These are phyloP conservation scores for Paracanthobrama guichenoti DNA, from an alignment of 2,113 vertebrate genomes.

Conservation along the genomic window DNA sequence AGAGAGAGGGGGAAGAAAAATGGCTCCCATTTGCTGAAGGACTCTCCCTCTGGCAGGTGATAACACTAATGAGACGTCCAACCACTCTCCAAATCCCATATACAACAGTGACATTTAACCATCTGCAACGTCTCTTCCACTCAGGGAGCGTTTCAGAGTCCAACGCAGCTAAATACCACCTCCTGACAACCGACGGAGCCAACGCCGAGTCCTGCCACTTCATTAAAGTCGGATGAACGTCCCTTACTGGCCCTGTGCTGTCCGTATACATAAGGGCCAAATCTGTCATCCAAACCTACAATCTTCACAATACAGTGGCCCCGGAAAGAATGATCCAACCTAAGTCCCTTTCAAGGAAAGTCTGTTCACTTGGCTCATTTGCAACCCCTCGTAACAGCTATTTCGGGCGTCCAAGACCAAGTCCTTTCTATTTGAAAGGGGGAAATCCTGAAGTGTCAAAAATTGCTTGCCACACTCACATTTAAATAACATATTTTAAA, in stretches of 20 bases:
- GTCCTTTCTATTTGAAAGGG: too few relatives aligned
- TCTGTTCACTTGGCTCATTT: too few relatives aligned
- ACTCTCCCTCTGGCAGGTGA: slow-evolving; percentile 33
- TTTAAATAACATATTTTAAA: too few relatives aligned
- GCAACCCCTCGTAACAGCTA: too few relatives aligned
- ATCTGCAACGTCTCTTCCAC: slow-evolving; percentile 32
- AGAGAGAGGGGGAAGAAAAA: background rate
- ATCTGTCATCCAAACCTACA: background rate
- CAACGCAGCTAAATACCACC: slow-evolving; percentile 44
- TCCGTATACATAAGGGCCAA: slow-evolving; percentile 38
- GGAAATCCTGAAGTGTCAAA: too few relatives aligned
- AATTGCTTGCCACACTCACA: too few relatives aligned
- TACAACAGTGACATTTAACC: slow-evolving; percentile 48
- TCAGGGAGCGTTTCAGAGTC: slow-evolving; percentile 8
- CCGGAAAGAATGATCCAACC: background rate
- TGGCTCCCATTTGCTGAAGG: slow-evolving; percentile 7
- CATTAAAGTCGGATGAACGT: slow-evolving; percentile 47
- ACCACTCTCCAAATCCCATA: slow-evolving; percentile 50
- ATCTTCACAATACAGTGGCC: background rate
- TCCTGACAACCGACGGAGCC: slow-evolving; percentile 22
- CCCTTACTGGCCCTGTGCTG: background rate
- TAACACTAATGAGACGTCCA: slow-evolving; percentile 37
- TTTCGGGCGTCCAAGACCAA: too few relatives aligned
- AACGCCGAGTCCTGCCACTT: slow-evolving; percentile 38
- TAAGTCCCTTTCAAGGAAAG: too few relatives aligned